Conservation (phyloP, 2,113 vertebrate species). For the Grus americana region DNA sequence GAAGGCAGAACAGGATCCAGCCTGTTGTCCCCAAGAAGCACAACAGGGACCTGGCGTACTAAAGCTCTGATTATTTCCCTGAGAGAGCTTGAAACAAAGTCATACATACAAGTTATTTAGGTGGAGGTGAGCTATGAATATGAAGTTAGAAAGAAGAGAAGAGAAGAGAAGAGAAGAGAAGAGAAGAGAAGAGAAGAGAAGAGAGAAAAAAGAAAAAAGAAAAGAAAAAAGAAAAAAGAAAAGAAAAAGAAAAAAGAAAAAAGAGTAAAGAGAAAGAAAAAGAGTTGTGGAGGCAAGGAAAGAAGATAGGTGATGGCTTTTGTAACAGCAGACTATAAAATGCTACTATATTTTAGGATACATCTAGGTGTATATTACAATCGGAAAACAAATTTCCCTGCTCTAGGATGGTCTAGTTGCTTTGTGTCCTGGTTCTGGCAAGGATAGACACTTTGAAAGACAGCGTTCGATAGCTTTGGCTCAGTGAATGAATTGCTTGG, state of each 20-base stretch:
- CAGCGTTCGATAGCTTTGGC: rapidly evolving
- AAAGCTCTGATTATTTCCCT: neutral
- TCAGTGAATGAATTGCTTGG: neutral
- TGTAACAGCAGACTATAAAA: neutral
- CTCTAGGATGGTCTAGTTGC: neutral
- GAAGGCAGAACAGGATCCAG: neutral
- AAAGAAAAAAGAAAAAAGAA: too few relatives aligned
- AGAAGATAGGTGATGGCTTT: neutral
- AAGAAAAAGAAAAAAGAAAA: too few relatives aligned
- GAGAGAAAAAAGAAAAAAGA: too few relatives aligned
- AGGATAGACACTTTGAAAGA: neutral
- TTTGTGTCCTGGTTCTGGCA: neutral
- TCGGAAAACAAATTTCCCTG: neutral
- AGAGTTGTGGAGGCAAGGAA: neutral
- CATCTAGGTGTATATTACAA: neutral
- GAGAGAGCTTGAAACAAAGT: neutral
- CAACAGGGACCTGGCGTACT: neutral
- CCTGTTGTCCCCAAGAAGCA: neutral
- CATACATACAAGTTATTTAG: neutral
- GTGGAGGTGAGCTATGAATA: neutral
- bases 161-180: too few relatives aligned
- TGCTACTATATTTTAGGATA: neutral
- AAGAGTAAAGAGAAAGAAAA: too few relatives aligned
- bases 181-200: too few relatives aligned
- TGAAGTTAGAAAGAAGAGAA: neutral